Base-by-base conservation (phyloP, 2,797 vertebrate genomes). In the Sebastiscus albofasciatus region DNA sequence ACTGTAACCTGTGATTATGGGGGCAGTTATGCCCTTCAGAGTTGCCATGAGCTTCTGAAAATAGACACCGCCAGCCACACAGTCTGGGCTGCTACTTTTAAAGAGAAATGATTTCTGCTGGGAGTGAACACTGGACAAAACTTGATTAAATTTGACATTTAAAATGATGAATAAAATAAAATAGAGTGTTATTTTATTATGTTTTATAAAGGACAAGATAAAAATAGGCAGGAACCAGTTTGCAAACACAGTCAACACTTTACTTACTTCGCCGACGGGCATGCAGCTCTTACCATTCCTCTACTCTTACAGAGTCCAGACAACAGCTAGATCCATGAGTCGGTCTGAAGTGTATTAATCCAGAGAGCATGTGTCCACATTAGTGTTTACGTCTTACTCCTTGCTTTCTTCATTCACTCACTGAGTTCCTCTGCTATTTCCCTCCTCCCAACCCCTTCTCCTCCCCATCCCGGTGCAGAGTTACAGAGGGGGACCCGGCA, bases 1-100 rank as follows among this genome's bases (percentile, higher is more conserved):
- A 76, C 91, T 87, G 88, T 85, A 96, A 95, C 93, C 75, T 93
- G 94, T 96, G 85, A 96, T 96, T 96, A 96, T 82, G 87, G 91
- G 90, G 86, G 90, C 91, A 94, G 94, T 91, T 91, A 89, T 95
- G 94, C 88, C 94, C 94, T 93, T 90, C 92, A 90, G 91, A 88
- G 90, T 85, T 93, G 94, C 94, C 90, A 92, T 81, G 80, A 89
- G 92, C 87, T 84, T 91, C 95, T 96, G 94, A 96, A 96, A 96
- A 96, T 96, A 96, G 95, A 95, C 92, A 89, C 90, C 76, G 71
- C 85, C 89, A 93, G 93, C 94, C 94, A 82, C 95, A 93, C 85
- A 89, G 93, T 94, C 93, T 93, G 92, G 89, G 90, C 89, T 90
- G 92, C 90, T 91, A 82, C 93, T 95, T 95, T 95, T 93, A 94